A percentile compares a stretch with the other conserved stretches of the same genome.
These are phyloP conservation scores for Hyperopisus bebe DNA, from an alignment of 2,113 vertebrate species.

Conservation along the genomic window DNA sequence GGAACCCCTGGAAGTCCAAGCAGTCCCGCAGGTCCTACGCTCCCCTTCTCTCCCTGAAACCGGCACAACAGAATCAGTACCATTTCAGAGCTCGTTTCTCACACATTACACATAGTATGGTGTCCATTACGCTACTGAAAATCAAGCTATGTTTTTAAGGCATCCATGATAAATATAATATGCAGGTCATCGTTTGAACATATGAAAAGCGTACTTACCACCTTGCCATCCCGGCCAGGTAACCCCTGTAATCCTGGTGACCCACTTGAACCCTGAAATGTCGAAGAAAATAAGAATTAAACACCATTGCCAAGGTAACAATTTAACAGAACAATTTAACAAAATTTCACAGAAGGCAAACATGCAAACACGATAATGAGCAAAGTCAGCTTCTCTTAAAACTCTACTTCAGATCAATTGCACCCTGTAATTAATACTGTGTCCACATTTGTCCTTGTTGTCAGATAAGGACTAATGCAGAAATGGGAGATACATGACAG, in stretches of 20 bases:
- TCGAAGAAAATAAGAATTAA: not conserved
- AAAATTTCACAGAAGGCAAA: not conserved
- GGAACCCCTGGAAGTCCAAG: slow-evolving; percentile 70
- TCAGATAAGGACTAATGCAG: not conserved
- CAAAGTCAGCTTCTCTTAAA: not conserved
- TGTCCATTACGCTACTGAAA: not conserved
- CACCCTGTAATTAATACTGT: not conserved
- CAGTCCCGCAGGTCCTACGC: slow-evolving; percentile 67
- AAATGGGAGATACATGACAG: not conserved
- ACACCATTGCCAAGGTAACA: not conserved
- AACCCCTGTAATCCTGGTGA: slow-evolving; percentile 69
- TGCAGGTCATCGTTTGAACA: not conserved
- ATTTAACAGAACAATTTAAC: not conserved
- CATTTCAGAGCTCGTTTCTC: not conserved
- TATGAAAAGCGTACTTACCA: slow-evolving; percentile 53
- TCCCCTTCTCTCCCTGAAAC: slow-evolving; percentile 81
- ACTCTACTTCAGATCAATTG: not conserved
- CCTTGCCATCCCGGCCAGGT: slow-evolving; percentile 74
- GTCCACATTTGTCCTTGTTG: not conserved
- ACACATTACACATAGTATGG: not conserved
- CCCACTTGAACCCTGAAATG: slow-evolving; percentile 73
- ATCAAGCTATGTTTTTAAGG: not conserved
- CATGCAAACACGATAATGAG: not conserved
- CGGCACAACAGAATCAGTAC: not conserved
- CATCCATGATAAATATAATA: not conserved